Conservation (phyloP, 2,888 invertebrate genomes). For the Resseliella maxima region DNA sequence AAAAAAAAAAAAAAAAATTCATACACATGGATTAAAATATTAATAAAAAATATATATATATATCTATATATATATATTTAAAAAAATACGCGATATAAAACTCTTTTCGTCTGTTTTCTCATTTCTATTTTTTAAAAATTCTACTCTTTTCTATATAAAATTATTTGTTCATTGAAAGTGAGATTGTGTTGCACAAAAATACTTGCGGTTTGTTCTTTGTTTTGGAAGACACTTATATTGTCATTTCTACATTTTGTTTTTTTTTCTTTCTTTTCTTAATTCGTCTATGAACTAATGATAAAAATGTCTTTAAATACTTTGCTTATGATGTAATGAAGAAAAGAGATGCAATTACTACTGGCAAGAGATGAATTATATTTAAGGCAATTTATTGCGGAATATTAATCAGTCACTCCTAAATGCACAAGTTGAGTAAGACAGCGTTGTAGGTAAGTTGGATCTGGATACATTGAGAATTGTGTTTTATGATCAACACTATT, state of each 20-base stretch:
- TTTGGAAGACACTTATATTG: constrained; percentile 39
- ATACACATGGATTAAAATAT: constrained; percentile 8
- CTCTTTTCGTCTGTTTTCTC: neutral
- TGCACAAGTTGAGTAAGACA: constrained; percentile 68
- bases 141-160: neutral
- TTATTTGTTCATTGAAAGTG: neutral
- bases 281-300: neutral
- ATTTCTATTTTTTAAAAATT: too few relatives aligned
- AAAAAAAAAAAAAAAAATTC: too few relatives aligned
- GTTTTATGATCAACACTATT: constrained; percentile 90
- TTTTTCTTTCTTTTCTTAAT: neutral
- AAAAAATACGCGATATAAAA: neutral
- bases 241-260: neutral
- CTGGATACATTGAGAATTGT: constrained; percentile 81
- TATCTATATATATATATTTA: too few relatives aligned
- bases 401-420: constrained; percentile 68
- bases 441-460: constrained; percentile 78
- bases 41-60: neutral
- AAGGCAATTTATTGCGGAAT: neutral
- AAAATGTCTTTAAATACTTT: constrained; percentile 8
- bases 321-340: neutral
- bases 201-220: neutral
- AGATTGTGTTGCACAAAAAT: constrained; percentile 12
- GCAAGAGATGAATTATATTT: neutral
- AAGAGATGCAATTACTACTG: neutral